Evolutionary conservation across 2,888 invertebrate species (phyloP), one percentile per base, ranked within the genome.

Genomic region (Anaspis maculata): DNA sequence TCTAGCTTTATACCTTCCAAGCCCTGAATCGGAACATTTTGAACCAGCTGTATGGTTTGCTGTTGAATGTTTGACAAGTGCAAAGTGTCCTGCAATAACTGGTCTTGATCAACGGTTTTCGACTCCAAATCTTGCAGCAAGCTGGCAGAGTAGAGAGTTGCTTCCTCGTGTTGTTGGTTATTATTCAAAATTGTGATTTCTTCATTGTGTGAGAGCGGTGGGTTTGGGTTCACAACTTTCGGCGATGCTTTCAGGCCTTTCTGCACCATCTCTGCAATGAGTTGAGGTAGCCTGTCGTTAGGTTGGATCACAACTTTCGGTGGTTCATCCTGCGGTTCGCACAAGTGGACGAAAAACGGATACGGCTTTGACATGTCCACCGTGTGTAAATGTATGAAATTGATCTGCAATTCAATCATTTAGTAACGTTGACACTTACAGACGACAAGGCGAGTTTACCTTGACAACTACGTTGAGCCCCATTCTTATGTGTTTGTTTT

Each of bases 401-500:
- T 62, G 10, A 64, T 57, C 64, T 65, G 39, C 32, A 62, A 62
- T 32, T 25, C n/a, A 15, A 15, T 7, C n/a, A 16, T 3, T 13
- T n/a, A 30, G 9, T 11, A 4, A 13, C 9, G 11, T 27, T n/a
- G n/a, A n/a, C n/a, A n/a, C n/a, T n/a, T n/a, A n/a, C n/a, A n/a
- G n/a, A n/a, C n/a, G 26, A 32, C 11, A 7, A 10, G 12, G 19
- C 9, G 19, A 9, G 24, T 46, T 48, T 52, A 66, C 64, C 50
- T 63, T 66, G 16, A 66, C 59, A 15, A 64, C 59, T 28, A 59
- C 61, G 46, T 66, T 66, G 27, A 66, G 44, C 3, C 64, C 66
- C 43, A 59, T 42, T 39, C 58, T 54, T 27, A 61, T 54, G 48
- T 61, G 59, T 46, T 62, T 64, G 39, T 61, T 63, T 48, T 59